Conservation (phyloP, 2,797 vertebrate genomes). For the Phalloptychus januarius region DNA sequence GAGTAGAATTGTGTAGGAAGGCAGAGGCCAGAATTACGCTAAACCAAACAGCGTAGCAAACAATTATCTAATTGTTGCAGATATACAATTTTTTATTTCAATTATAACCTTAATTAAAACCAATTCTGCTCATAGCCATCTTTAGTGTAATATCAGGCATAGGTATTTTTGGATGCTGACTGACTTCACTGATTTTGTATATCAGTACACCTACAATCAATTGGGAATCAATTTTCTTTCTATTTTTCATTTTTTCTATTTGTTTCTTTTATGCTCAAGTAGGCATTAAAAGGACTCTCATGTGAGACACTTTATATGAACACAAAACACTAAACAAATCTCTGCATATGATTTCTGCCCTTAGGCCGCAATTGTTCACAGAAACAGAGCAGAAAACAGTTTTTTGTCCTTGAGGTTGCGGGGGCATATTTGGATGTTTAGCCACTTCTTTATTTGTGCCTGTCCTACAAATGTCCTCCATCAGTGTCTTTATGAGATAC, state of each 20-base stretch:
- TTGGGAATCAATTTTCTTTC: slow-evolving; percentile 23
- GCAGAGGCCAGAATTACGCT: neutral
- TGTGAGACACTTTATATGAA: slow-evolving; percentile 41
- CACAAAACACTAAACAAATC: slow-evolving; percentile 48
- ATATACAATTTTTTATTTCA: neutral
- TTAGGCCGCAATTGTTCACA: slow-evolving; percentile 61
- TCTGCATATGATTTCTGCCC: slow-evolving; percentile 46
- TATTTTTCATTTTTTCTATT: slow-evolving; percentile 20
- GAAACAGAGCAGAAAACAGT: slow-evolving; percentile 46
- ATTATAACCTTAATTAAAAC: neutral
- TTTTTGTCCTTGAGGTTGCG: slow-evolving; percentile 56
- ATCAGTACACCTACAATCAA: slow-evolving; percentile 12
- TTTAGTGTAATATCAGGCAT: neutral
- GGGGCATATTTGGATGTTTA: slow-evolving; percentile 68
- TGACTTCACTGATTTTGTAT: slow-evolving; percentile 39
- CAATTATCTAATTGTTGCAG: neutral
- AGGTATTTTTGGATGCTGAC: slow-evolving; percentile 18
- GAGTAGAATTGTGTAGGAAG: too few relatives aligned
- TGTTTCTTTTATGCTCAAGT: slow-evolving; percentile 39
- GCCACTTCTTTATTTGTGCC: slow-evolving; percentile 58
- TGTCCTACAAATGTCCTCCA: slow-evolving; percentile 70
- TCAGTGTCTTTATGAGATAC: slow-evolving; percentile 42
- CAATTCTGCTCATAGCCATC: neutral
- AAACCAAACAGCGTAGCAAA: neutral
- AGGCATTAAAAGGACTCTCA: slow-evolving; percentile 38